phyloP scores from a whole-genome alignment of 92 coral and sea anemone genomes.

The Siderastrea radians region DNA sequence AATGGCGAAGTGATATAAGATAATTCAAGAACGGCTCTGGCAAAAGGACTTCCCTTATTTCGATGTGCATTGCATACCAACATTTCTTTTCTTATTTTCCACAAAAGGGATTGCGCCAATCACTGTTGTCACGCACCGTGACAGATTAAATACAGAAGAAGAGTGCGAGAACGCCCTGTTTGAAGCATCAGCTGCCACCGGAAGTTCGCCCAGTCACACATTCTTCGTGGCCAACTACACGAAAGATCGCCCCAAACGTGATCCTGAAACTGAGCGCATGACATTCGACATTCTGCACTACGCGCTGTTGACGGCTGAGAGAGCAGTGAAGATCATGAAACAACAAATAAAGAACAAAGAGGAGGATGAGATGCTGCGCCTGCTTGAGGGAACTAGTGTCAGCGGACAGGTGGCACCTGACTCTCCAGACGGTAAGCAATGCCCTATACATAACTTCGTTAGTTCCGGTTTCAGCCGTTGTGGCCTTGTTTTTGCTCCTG shows the following conservation, averaged over 20 bases:
- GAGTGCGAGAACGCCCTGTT: conserved; percentile 46
- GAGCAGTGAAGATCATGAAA: conserved; percentile 70
- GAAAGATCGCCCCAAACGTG: conserved; percentile 30
- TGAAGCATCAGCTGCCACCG: conserved; percentile 77
- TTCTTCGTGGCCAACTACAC: conserved; percentile 82
- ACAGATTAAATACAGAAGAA: conserved; percentile 36
- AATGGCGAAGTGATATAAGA: too few species aligned
- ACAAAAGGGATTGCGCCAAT: conserved; percentile 66
- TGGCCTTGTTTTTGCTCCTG: too few species aligned
- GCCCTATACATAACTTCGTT: too few species aligned
- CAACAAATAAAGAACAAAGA: conserved; percentile 36
- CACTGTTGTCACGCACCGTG: conserved; percentile 75
- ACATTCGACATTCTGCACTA: conserved; percentile 73
- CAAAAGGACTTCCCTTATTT: too few species aligned
- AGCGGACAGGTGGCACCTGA: conserved; percentile 41
- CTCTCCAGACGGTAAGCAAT: conserved; percentile 22
- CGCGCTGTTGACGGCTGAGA: conserved; percentile 65
- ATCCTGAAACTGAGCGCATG: conserved; percentile 69
- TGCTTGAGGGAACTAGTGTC: background rate
- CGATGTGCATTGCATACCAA: too few species aligned
- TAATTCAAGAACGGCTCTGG: too few species aligned
- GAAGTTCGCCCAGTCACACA: conserved; percentile 64
- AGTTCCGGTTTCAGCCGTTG: too few species aligned
- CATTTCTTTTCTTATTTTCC: background rate
- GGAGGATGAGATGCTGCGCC: conserved; percentile 37